Base-by-base conservation (phyloP, 2,888 invertebrate genomes). In the Epistrophe grossulariae region DNA sequence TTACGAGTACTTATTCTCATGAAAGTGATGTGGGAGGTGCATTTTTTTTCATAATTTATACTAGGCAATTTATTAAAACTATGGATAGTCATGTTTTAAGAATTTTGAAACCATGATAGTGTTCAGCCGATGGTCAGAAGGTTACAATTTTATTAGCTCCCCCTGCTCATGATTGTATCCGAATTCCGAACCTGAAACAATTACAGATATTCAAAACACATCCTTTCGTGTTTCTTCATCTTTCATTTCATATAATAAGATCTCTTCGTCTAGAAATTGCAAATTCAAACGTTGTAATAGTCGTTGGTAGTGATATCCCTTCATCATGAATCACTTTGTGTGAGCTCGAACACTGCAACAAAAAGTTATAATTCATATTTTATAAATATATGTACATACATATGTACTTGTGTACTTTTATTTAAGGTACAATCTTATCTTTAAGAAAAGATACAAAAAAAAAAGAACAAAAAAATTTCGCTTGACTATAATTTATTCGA, bases 401-500 rank as follows among this genome's bases (percentile, higher is more conserved):
- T 0, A 13, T 6, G 1, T 8, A 72, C 31, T 0, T 60, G 3
- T 31, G 7, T 31, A 19, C 45, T n/a, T 31, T 35, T 15, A 52
- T 45, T 64, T 19, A 76, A 60, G 62, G 48, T 19, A 71, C 40
- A 66, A 50, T 79, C 79, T 84, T 84, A 72, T 76, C 57, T 79
- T 55, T 11, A 43, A 19, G 6, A 73, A 60, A 52, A 74, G 15
- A 17, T 52, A 40, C 64, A 43, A 57, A 15, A 38, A 52, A 38
- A 38, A 19, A 52, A 62, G 50, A 62, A 24, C 1, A 1, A 3
- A 24, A 24, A 55, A 79, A 74, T 79, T 84, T 84, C 59, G 84
- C 72, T 79, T 57, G 76, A 60, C 80, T 84, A 48, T 73, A 84
- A 84, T 72, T 84, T 84, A 80, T 80, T 73, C 84, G 11, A 70